Percentiles rank a stretch among this genome's conserved stretches.
These are phyloP conservation scores for Nanorana parkeri DNA, from an alignment of 2,113 vertebrate species.

Conservation along the genomic window DNA sequence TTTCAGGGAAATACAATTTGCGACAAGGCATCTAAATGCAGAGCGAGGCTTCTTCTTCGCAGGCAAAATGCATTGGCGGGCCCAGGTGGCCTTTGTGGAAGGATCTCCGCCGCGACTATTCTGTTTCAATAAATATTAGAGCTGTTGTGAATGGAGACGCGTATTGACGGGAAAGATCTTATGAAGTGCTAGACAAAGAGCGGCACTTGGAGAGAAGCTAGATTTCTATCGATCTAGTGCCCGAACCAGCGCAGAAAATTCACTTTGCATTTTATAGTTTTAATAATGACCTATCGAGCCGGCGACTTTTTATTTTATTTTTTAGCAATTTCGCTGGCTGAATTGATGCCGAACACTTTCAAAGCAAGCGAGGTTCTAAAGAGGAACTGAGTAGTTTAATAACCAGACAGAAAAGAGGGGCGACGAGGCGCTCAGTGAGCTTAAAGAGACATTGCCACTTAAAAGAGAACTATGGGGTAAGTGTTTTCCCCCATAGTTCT, in stretches of 20 bases:
- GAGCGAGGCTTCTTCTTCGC: not conserved
- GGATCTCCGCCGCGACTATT: not conserved
- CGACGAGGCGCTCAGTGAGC: not conserved
- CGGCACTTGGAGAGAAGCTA: constrained; percentile 11
- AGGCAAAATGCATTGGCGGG: not conserved
- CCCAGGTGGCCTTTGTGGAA: not conserved
- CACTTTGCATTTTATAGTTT: constrained; percentile 33
- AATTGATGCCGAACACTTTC: constrained; percentile 39
- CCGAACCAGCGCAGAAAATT: constrained; percentile 33
- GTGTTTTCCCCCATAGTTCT: no score
- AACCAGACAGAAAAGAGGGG: not conserved
- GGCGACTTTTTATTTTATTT: not conserved
- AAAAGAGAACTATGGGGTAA: no score
- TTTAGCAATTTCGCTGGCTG: constrained; percentile 5
- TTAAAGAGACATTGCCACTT: constrained; percentile 7
- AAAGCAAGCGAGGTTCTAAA: not conserved
- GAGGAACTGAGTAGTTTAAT: constrained; percentile 18
- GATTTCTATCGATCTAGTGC: constrained; percentile 22
- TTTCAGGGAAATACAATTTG: constrained; percentile 6
- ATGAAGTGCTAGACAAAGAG: not conserved
- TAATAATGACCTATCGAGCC: constrained; percentile 23
- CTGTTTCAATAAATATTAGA: constrained; percentile 13
- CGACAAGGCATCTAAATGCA: not conserved
- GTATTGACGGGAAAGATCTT: constrained; percentile 29
- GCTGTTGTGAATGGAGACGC: not conserved